A percentile compares a stretch with the other conserved stretches of the same genome.
Evolutionary conservation across 2,888 invertebrate species (phyloP).

Genomic region (Ctenicera cuprea): DNA sequence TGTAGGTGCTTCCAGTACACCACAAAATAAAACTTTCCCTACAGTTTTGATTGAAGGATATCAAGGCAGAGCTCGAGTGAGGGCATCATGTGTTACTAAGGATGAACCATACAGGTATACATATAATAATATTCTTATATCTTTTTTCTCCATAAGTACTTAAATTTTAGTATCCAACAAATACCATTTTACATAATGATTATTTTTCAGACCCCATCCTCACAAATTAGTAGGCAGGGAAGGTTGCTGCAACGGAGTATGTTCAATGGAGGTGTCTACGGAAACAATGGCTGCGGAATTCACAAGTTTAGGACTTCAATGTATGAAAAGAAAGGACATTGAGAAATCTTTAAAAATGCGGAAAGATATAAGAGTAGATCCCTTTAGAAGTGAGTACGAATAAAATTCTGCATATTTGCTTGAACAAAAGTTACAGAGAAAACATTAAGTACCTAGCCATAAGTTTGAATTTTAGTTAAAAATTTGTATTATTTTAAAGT

Average conservation of each 20-base stretch:
- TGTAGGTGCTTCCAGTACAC: constrained; percentile 90
- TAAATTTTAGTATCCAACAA: too few relatives aligned
- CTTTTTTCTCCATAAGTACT: too few relatives aligned
- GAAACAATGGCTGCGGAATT: constrained; percentile 89
- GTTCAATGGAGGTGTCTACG: constrained; percentile 86
- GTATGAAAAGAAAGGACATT: constrained; percentile 96
- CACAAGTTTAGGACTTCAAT: constrained; percentile 96
- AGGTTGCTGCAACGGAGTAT: constrained; percentile 93
- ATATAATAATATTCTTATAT: too few relatives aligned
- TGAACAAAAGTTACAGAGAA: too few relatives aligned
- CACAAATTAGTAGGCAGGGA: constrained; percentile 97
- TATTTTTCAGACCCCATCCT: constrained; percentile 82
- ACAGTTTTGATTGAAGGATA: constrained; percentile 92
- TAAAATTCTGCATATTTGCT: too few relatives aligned
- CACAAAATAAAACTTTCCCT: constrained; percentile 94
- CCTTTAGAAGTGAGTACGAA: constrained; percentile 88
- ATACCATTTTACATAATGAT: too few relatives aligned
- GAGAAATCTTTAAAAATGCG: constrained; percentile 87
- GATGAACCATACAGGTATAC: constrained; percentile 85
- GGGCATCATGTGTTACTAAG: constrained; percentile 97
- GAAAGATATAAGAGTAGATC: constrained; percentile 92
- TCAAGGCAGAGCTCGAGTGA: constrained; percentile 89
- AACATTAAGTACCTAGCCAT: too few relatives aligned
- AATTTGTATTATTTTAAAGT: too few relatives aligned
- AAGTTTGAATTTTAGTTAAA: too few relatives aligned